A percentile compares a stretch with the other conserved stretches of the same genome.
Evolutionary conservation across 1,140 invertebrate genomes (phyloP).

Genomic region (Dolichoris vasculosae): DNA sequence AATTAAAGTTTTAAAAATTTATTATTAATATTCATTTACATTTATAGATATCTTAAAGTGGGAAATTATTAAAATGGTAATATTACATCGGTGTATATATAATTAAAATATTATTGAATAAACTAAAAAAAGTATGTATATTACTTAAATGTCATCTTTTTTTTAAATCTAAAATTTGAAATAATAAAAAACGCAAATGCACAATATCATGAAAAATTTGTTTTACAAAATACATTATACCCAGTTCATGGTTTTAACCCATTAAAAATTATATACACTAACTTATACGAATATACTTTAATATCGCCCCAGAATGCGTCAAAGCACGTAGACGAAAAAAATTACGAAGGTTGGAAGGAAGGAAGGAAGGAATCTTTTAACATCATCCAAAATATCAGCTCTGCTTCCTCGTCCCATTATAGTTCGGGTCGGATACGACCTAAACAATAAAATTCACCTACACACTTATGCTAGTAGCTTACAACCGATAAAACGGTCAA

Average conservation of each 20-base stretch:
- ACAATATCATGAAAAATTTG: neutral
- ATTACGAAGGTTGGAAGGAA: neutral
- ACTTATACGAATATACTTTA: neutral
- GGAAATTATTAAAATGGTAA: too few species aligned
- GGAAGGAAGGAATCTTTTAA: neutral
- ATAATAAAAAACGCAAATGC: neutral
- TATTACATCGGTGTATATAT: too few species aligned
- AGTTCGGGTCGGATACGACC: neutral
- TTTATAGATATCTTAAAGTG: too few species aligned
- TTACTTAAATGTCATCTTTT: too few species aligned
- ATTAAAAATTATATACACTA: neutral
- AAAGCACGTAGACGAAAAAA: neutral
- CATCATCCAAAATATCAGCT: neutral
- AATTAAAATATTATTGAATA: too few species aligned
- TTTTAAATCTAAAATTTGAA: too few species aligned
- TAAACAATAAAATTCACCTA: slow-evolving; percentile 48
- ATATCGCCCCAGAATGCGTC: neutral
- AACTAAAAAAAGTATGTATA: too few species aligned
- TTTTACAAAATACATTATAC: neutral
- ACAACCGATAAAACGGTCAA: slow-evolving; percentile 43
- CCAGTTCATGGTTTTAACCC: neutral
- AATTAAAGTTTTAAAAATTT: too few species aligned
- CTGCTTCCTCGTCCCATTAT: neutral
- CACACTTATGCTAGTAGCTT: neutral
- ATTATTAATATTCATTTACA: too few species aligned